Evolutionary conservation across 2,797 vertebrate species (phyloP).

Genomic region (Distichodus sexfasciatus): DNA sequence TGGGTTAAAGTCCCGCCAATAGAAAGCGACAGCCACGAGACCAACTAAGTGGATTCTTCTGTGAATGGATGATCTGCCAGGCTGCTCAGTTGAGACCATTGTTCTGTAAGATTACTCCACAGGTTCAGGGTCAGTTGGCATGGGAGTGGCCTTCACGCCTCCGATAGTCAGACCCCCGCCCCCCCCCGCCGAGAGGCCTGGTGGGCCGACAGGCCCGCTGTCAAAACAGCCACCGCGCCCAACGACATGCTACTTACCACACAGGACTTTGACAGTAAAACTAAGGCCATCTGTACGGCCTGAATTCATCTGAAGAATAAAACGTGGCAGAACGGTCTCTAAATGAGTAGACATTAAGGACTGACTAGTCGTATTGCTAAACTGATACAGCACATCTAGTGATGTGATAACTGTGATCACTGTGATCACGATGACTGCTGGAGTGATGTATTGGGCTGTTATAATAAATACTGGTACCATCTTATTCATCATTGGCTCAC

Average conservation of each 20-base stretch:
- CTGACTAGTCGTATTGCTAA: too few relatives aligned
- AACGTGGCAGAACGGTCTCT: too few relatives aligned
- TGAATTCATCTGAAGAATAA: too few relatives aligned
- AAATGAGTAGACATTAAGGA: too few relatives aligned
- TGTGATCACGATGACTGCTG: too few relatives aligned
- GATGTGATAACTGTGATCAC: too few relatives aligned
- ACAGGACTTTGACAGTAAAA: too few relatives aligned
- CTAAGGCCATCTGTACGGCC: too few relatives aligned
- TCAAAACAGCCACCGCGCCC: not conserved
- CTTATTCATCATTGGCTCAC: too few relatives aligned
- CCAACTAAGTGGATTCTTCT: not conserved
- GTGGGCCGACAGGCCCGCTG: not conserved
- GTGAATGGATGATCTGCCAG: constrained; percentile 15
- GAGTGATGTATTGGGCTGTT: too few relatives aligned
- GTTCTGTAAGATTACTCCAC: not conserved
- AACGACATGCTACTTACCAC: not conserved
- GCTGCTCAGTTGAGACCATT: not conserved
- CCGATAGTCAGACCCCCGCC: constrained; percentile 5
- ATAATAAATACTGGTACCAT: too few relatives aligned
- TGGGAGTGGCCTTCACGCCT: not conserved
- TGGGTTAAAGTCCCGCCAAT: not conserved
- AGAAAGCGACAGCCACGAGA: not conserved
- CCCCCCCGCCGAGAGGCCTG: constrained; percentile 2
- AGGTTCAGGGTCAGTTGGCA: not conserved
- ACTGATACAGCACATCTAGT: too few relatives aligned